Conservation (phyloP, 2,113 vertebrate genomes). For the Maylandia zebra region DNA sequence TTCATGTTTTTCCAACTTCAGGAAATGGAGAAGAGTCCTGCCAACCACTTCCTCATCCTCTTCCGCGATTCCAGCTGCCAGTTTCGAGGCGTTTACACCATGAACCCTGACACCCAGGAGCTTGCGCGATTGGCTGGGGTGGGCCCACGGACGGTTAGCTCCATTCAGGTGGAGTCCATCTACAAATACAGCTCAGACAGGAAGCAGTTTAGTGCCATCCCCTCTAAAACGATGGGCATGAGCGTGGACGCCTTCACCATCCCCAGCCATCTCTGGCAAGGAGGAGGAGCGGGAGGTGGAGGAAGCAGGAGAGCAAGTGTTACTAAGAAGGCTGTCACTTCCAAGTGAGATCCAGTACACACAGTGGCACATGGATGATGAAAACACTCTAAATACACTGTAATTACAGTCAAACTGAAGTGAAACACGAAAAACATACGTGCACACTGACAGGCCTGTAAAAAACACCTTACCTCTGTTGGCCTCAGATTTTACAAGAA, state of each 20-base stretch:
- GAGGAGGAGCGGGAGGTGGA: conserved; percentile 57
- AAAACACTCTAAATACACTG: neutral
- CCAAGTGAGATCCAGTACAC: conserved; percentile 41
- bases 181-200: conserved; percentile 91
- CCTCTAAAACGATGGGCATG: conserved; percentile 86
- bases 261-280: conserved; percentile 81
- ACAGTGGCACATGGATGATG: neutral
- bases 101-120: conserved; percentile 75
- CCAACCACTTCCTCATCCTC: conserved; percentile 89
- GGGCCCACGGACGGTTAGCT: conserved; percentile 73
- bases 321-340: conserved; percentile 59
- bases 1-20: conserved; percentile 16
- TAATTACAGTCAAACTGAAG: neutral
- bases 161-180: conserved; percentile 80
- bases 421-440: neutral
- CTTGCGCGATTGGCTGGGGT: conserved; percentile 76
- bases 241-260: conserved; percentile 89
- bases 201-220: conserved; percentile 87
- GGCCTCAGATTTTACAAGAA: neutral
- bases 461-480: neutral
- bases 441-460: neutral
- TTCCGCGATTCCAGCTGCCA: conserved; percentile 86
- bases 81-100: conserved; percentile 84
- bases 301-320: conserved; percentile 75
- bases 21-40: conserved; percentile 87